Conservation (phyloP, 2,113 vertebrate genomes). For the Phalacrocorax carbo region DNA sequence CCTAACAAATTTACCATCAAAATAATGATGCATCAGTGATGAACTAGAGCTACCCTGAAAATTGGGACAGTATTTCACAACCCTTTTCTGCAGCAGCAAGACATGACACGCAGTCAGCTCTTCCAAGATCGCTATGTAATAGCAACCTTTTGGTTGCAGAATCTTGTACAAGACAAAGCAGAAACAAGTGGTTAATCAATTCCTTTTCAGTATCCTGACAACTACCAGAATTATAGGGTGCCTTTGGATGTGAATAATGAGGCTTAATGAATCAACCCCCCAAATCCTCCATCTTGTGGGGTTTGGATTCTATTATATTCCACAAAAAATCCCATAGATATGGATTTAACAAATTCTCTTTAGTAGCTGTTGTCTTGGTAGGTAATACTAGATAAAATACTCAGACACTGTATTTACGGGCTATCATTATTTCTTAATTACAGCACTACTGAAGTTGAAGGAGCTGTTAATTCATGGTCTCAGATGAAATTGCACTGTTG, state of each 20-base stretch:
- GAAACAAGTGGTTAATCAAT: not conserved
- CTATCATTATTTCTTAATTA: not conserved
- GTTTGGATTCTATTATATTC: not conserved
- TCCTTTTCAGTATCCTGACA: not conserved
- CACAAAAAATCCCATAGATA: not conserved
- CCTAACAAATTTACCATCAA: not conserved
- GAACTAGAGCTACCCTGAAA: not conserved
- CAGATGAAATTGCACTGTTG: not conserved
- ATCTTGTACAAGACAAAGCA: not conserved
- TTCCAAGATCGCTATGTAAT: not conserved
- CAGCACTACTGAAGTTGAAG: not conserved
- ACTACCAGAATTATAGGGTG: not conserved
- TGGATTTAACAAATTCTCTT: not conserved
- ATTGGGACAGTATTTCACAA: not conserved
- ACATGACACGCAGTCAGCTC: not conserved
- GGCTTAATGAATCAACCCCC: not conserved
- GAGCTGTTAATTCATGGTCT: not conserved
- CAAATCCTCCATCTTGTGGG: not conserved
- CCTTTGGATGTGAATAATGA: not conserved
- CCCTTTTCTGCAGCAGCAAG: not conserved
- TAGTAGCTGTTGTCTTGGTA: not conserved
- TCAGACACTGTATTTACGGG: not conserved
- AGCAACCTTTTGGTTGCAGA: not conserved
- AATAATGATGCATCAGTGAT: not conserved
- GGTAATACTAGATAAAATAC: not conserved